Evolutionary conservation across 1,140 invertebrate genomes (phyloP).

Genomic region (Telenomus remus): DNA sequence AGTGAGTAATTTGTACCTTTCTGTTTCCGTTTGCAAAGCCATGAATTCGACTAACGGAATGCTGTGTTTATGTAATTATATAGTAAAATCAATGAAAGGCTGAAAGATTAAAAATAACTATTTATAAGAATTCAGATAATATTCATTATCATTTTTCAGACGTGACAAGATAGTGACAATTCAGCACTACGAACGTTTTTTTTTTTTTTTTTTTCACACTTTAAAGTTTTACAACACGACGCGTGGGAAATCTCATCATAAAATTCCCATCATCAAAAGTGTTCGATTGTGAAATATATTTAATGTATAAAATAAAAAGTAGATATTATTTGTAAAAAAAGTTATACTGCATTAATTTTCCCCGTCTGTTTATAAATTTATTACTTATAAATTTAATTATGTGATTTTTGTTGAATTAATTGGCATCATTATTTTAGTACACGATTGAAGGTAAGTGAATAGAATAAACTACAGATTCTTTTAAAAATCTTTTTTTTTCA

Average conservation of each 20-base stretch:
- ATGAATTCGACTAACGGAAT: conserved; percentile 38
- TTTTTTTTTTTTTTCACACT: conserved; percentile 7
- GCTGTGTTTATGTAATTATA: conserved; percentile 48
- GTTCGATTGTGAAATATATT: conserved; percentile 55
- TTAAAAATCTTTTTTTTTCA: not conserved
- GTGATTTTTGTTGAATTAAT: no score
- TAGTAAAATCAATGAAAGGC: conserved; percentile 45
- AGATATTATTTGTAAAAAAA: conserved; percentile 44
- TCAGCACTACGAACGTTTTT: not conserved
- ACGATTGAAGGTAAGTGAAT: conserved; percentile 1
- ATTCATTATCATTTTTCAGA: conserved; percentile 14
- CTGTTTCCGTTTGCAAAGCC: conserved; percentile 26
- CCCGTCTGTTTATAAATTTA: no score
- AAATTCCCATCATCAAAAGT: conserved; percentile 56
- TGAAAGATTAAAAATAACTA: conserved; percentile 42
- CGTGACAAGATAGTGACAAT: not conserved
- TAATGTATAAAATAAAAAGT: conserved; percentile 57
- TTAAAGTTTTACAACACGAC: conserved; percentile 19
- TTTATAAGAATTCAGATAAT: conserved; percentile 41
- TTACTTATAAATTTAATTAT: no score
- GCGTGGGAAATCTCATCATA: conserved; percentile 29
- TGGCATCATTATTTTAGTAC: no score
- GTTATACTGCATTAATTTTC: not conserved
- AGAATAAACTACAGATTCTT: not conserved
- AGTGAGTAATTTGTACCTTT: conserved; percentile 16